Evolutionary conservation across 2,888 invertebrate species (phyloP), one percentile per base, ranked within the genome.

Genomic region (Drepanosiphum platanoidis): DNA sequence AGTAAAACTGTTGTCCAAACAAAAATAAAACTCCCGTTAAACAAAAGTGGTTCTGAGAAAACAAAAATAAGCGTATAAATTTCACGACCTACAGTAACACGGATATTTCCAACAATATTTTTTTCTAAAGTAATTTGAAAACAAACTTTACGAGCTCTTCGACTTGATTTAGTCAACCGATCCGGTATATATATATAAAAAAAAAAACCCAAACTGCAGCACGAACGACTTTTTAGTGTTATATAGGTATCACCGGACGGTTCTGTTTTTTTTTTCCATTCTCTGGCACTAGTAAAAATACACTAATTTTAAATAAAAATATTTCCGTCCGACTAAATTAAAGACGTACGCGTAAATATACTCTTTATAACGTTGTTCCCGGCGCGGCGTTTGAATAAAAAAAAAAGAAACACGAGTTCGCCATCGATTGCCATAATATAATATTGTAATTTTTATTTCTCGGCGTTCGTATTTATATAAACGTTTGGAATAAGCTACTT

Each of bases 1-100:
- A 52, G 68, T 68, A 68, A 70, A 34, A 34, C 13, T 52, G 36
- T n/a, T n/a, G 13, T 78, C 64, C 13, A 66, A 66, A 78, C 68
- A 70, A 68, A 78, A 70, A 68, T 79, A 34, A 68, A 68, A 79
- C 46, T 80, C 32, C 68, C 42, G 46, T 80, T 70, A 80, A 68
- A 80, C 22, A 52, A 79, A 79, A 79, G 27, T 46, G 27, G 32
- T 80, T 36, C 8, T 36, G n/a, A n/a, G n/a, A n/a, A n/a, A n/a
- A 52, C 18, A 52, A 68, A 52, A 27, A 27, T 30, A 66, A 64
- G 1, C 9, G 52, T 66, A 27, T 80, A 15, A 15, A 79, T 66
- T 74, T 66, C 42, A 46, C 46, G 39, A 46, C 66, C 42, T 79
- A 79, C 36, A 11, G 75, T 61, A 30, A 32, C 39, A 32, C 30